Evolutionary conservation across 2,113 vertebrate genomes (phyloP).

Genomic region (Hydrochoerus hydrochaeris): DNA sequence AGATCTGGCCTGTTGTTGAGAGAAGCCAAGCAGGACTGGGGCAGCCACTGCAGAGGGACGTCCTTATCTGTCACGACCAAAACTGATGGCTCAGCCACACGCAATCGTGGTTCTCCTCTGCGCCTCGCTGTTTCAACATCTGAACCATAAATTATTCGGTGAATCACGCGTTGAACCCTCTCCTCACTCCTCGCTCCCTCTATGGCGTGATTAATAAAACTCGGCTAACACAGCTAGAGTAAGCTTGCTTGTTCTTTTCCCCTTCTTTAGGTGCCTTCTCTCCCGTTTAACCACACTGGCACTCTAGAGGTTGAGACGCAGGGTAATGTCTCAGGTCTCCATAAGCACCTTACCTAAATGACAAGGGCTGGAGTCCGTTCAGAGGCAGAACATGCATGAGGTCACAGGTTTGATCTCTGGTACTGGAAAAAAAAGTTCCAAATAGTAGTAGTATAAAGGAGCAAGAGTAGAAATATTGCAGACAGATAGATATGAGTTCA

Average conservation of each 20-base stretch:
- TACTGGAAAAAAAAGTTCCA: neutral
- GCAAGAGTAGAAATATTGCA: no score
- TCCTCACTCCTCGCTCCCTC: neutral
- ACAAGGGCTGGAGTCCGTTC: neutral
- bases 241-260: neutral
- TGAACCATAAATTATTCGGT: neutral
- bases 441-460: neutral
- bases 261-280: neutral
- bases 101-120: accelerated
- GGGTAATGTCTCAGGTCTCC: neutral
- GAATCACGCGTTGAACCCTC: no score
- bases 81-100: accelerated
- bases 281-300: neutral
- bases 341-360: neutral
- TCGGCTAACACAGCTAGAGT: neutral
- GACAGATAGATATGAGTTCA: neutral
- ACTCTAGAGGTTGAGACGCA: neutral
- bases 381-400: no score
- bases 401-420: neutral
- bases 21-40: accelerated
- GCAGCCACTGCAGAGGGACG: neutral
- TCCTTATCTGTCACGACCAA: neutral
- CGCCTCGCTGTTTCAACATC: neutral
- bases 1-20: neutral
- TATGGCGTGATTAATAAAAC: neutral